These are phyloP conservation scores for Adelphocoris suturalis DNA, from an alignment of 2,888 invertebrate species.

Conservation along the genomic window DNA sequence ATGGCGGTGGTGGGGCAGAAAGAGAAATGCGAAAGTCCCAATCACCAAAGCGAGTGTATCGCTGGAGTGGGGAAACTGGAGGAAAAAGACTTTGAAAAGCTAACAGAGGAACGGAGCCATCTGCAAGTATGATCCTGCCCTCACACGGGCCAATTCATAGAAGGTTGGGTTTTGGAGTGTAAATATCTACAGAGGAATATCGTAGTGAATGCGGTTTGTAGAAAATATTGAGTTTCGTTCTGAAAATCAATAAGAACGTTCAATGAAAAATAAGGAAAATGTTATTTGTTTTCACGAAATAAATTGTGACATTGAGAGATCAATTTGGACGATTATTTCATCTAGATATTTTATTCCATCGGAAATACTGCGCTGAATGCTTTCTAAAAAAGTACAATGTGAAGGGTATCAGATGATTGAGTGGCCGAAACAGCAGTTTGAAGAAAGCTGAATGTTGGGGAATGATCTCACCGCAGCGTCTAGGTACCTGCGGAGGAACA, in stretches of 20 bases:
- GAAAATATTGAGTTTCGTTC: neutral
- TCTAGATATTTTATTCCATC: no score
- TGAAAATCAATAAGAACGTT: neutral
- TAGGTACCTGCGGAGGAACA: no score
- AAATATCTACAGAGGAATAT: neutral
- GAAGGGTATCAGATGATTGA: no score
- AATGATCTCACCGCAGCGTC: no score
- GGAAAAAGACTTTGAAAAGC: conserved; percentile 30
- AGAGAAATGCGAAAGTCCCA: conserved; percentile 46
- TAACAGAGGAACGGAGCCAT: conserved; percentile 39
- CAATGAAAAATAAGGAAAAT: no score
- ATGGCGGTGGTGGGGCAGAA: neutral
- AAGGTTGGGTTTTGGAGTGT: neutral
- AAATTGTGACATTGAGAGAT: no score
- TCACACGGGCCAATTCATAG: conserved; percentile 12
- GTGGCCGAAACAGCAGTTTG: no score
- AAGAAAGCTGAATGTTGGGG: no score
- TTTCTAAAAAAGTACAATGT: no score
- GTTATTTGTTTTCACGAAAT: no score
- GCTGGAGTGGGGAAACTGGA: neutral
- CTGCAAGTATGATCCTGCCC: conserved; percentile 53
- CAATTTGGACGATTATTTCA: no score
- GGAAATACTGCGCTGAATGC: no score
- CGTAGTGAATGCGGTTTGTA: neutral
- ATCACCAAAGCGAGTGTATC: conserved; percentile 43